Base-by-base conservation (phyloP, 2,888 invertebrate species). In the Melinaea menophilus region DNA sequence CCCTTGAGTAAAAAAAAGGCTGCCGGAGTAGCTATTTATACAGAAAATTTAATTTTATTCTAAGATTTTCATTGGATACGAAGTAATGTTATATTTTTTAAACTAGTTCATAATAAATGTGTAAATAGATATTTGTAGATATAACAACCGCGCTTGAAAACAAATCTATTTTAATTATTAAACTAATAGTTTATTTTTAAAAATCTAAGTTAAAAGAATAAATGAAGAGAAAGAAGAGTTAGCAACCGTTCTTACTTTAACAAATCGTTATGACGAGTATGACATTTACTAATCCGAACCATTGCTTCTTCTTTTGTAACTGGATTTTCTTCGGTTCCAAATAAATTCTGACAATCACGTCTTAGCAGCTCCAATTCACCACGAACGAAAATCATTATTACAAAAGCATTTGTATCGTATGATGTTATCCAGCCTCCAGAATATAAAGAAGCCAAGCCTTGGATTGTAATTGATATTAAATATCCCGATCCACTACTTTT, bases 391-490 rank as follows among this genome's bases (percentile, higher is more conserved):
- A 86, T 82, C 86, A 88, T 87, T 0, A 82, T 79, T 0, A 83
- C 82, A 69, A 88, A 80, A 0, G 85, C 79, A n/a, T 81, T 84
- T 0, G 83, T 79, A 63, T 89, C 88, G 56, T 82, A 88, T 0
- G 87, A 82, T 0, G 84, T 82, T 2, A 88, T 86, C 84, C 85
- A 88, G 0, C 84, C 84, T 0, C 81, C 80, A 0, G 85, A 86
- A 2, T 82, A 82, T 0, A 85, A 73, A 0, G 84, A 77, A 0
- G 79, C 86, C 54, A 76, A 84, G 12, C 77, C 78, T 72, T 88
- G 87, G 31, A 75, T 77, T 0, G 71, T 47, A 0, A 80, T 82
- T 0, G 84, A 83, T 0, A 65, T 68, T 1, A 85, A 55, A 65
- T 85, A 86, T 0, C 85, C 85, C 4, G 64, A 58, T 4, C 73